Conservation (phyloP, 2,888 invertebrate genomes). For the Oligia strigilis region DNA sequence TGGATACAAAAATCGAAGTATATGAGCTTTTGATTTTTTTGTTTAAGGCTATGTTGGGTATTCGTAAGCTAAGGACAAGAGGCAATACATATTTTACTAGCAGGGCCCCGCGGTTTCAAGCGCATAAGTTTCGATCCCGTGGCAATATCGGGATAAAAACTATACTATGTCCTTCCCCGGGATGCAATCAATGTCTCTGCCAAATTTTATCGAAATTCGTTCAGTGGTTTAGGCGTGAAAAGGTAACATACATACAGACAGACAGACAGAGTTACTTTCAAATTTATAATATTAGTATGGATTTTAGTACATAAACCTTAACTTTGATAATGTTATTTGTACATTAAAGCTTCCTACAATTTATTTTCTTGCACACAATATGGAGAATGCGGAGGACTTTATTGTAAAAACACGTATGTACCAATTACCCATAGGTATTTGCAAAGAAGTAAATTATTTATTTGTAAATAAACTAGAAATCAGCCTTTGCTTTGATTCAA, state of each 20-base stretch:
- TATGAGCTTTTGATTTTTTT: background rate
- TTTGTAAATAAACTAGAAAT: background rate
- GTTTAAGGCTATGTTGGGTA: too few species aligned
- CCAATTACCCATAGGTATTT: background rate
- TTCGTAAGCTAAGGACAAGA: background rate
- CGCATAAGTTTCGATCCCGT: too few species aligned
- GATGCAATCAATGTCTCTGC: too few species aligned
- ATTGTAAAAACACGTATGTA: background rate
- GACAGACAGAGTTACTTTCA: too few species aligned
- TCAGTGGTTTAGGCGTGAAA: too few species aligned
- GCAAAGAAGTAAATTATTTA: background rate
- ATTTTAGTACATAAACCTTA: background rate
- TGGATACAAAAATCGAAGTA: conserved; percentile 2
- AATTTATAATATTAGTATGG: too few species aligned
- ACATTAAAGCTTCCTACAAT: background rate
- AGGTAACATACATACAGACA: too few species aligned
- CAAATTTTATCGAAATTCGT: too few species aligned
- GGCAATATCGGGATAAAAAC: too few species aligned
- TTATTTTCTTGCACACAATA: background rate
- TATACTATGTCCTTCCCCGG: too few species aligned
- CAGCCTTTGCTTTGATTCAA: background rate
- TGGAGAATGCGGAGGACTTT: background rate
- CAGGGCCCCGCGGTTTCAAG: too few species aligned
- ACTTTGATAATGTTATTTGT: background rate
- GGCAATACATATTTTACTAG: background rate